Evolutionary conservation across 1,140 invertebrate genomes (phyloP).

Genomic region (Drosophila prosaltans): DNA sequence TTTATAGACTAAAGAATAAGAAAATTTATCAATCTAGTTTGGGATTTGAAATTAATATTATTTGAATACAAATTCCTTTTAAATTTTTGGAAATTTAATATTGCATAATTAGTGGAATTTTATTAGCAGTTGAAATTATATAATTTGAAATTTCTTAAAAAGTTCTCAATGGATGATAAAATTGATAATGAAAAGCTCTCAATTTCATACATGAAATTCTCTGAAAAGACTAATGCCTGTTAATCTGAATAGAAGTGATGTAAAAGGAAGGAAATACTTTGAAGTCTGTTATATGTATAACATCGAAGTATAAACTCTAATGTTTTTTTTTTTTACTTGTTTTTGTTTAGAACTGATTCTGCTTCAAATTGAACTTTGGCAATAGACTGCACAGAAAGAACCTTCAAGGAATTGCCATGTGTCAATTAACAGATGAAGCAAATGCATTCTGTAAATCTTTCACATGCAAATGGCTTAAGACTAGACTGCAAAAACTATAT

Average conservation of each 20-base stretch:
- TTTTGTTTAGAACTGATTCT: too few species aligned
- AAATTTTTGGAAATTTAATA: neutral
- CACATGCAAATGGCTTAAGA: constrained; percentile 57
- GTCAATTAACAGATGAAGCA: constrained; percentile 20
- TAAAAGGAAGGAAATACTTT: too few species aligned
- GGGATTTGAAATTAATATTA: neutral
- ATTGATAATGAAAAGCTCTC: neutral
- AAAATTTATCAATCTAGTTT: neutral
- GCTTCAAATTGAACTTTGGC: too few species aligned
- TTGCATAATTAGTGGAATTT: neutral
- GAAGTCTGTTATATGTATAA: too few species aligned
- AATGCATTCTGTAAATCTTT: constrained; percentile 34
- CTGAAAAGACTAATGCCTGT: too few species aligned
- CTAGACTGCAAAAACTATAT: constrained; percentile 7
- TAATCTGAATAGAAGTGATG: too few species aligned
- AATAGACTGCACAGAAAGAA: too few species aligned
- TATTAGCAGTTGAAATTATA: neutral
- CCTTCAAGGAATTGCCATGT: too few species aligned
- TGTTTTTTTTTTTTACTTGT: too few species aligned
- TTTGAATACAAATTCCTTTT: neutral
- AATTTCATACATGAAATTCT: too few species aligned
- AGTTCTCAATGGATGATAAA: neutral
- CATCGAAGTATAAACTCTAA: too few species aligned
- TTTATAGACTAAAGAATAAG: neutral
- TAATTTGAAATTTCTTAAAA: neutral